These are phyloP conservation scores for Andricus curvator DNA, from an alignment of 2,888 invertebrate species.

Conservation along the genomic window DNA sequence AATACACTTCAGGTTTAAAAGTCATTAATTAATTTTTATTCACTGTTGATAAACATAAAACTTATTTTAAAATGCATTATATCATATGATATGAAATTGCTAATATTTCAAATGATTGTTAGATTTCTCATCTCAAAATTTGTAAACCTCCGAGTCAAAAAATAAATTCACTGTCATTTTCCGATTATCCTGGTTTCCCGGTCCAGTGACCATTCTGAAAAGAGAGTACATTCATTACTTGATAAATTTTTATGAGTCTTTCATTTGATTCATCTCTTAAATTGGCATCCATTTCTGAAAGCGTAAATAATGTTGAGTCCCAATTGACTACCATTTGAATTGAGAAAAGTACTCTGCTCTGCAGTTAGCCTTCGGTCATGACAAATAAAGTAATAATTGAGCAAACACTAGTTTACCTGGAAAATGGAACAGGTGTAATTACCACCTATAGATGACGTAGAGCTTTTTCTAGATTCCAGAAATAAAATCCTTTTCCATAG, in stretches of 20 bases:
- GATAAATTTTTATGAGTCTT: not conserved
- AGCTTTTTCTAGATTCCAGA: not conserved
- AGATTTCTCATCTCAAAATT: too few relatives aligned
- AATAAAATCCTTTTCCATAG: not conserved
- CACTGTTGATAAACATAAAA: too few relatives aligned
- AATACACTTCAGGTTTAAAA: too few relatives aligned
- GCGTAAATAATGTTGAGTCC: not conserved
- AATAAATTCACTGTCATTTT: too few relatives aligned
- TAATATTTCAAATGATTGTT: too few relatives aligned
- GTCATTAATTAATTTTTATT: too few relatives aligned
- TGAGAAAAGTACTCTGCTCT: not conserved
- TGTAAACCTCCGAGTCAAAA: too few relatives aligned
- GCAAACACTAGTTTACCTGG: slow-evolving; percentile 7
- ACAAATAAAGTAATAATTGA: slow-evolving; percentile 20
- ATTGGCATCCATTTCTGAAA: not conserved
- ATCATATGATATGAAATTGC: too few relatives aligned
- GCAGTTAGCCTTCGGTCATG: not conserved
- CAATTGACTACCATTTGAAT: not conserved
- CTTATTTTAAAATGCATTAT: too few relatives aligned
- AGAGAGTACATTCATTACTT: not conserved
- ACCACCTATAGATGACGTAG: not conserved
- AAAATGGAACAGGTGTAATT: not conserved
- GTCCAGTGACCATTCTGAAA: too few relatives aligned
- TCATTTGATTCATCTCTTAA: not conserved
- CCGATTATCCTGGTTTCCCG: too few relatives aligned